Base-by-base conservation (phyloP, 2,888 invertebrate species). In the Alitta virens region DNA sequence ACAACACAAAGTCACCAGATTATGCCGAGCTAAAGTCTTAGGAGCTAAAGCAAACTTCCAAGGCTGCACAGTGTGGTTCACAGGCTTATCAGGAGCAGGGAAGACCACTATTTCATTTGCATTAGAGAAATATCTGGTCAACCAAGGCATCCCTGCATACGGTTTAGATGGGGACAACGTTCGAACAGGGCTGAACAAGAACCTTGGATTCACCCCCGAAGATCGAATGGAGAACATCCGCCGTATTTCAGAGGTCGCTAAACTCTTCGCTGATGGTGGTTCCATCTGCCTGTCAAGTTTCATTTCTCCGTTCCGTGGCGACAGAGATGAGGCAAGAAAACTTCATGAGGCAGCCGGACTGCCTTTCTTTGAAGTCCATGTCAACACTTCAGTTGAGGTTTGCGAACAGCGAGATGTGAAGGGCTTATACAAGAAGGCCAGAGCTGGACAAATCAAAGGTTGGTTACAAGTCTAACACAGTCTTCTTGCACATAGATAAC, bases 91-190 rank as follows among this genome's bases (percentile, higher is more conserved):
- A 78, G 98, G 98, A 0, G 97, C 99, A 58, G 99, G 99, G 18
- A 99, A 99, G 85, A 98, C 99, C 23, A 96, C 97, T 25, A 91
- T 99, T 69, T 92, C 96, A 1, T 99, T 99, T 77, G 94, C 94
- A 67, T 86, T 99, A 50, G 99, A 99, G 84, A 95, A 94, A 5
- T 93, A 92, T 75, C 85, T 99, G 59, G 92, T 94, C 0, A 89
- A 91, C 7, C 87, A 89, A 66, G 96, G 96, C 50, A 92, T 97
- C 74, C 93, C 95, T 12, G 91, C 96, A 0, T 98, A 98, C 83
- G 94, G 95, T 25, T 85, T 99, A 50, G 99, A 99, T 81, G 99
- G 99, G 0, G 99, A 99, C 83, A 99, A 99, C 80, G 90, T 99
- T 75, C 87, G 99, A 42, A 93, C 92, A 0, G 99, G 99, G 0